Evolutionary conservation across 2,797 vertebrate genomes (phyloP).

Genomic region (Gymnopithys bicolor): DNA sequence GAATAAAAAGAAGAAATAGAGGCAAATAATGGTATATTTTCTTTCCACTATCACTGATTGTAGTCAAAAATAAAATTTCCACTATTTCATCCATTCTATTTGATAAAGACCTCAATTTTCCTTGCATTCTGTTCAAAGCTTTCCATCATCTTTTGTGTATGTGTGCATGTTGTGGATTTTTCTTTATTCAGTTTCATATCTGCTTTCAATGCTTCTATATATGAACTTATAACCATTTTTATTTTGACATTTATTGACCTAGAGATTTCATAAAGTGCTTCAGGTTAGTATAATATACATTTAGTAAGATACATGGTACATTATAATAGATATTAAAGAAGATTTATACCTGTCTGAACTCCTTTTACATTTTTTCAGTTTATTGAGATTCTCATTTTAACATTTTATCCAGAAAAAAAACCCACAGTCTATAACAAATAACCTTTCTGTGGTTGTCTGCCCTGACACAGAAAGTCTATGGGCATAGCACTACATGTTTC

Average conservation of each 20-base stretch:
- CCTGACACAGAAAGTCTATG: background rate
- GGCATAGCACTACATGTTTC: background rate
- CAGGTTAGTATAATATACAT: background rate
- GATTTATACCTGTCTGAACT: background rate
- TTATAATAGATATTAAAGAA: background rate
- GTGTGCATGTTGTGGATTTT: rapidly evolving
- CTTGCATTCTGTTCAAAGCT: background rate
- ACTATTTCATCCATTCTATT: background rate
- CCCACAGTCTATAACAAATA: rapidly evolving
- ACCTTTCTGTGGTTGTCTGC: background rate
- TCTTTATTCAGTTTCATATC: background rate
- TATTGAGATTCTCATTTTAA: background rate
- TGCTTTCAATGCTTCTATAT: background rate
- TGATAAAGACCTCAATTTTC: background rate
- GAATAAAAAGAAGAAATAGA: background rate
- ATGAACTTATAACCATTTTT: background rate
- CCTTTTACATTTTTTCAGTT: background rate
- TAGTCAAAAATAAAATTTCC: background rate
- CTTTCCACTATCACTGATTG: background rate
- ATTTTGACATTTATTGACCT: background rate
- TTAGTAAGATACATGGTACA: background rate
- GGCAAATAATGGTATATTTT: rapidly evolving
- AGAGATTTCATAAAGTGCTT: background rate
- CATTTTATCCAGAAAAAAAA: background rate
- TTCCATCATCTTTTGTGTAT: background rate